These are phyloP conservation scores for Parnassius apollo DNA, from an alignment of 2,888 invertebrate species.

Conservation along the genomic window DNA sequence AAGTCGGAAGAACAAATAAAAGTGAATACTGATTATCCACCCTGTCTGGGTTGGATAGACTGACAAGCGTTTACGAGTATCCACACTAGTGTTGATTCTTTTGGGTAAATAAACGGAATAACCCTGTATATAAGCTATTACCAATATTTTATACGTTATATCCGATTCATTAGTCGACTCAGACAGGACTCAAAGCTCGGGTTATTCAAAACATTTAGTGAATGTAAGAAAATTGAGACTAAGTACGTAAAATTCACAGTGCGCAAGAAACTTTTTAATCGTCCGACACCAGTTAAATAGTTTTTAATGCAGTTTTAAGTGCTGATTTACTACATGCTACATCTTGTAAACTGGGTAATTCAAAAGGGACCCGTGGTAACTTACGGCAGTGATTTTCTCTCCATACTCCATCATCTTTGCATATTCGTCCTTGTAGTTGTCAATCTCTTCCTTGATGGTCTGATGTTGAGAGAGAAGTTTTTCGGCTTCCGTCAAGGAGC, in stretches of 20 bases:
- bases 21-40: too few species aligned
- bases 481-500: constrained; percentile 97
- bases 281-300: too few species aligned
- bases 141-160: constrained; percentile 42
- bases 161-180: constrained; percentile 41
- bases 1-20: too few species aligned
- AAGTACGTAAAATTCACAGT: too few species aligned
- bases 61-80: too few species aligned
- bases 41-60: too few species aligned
- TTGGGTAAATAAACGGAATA: too few species aligned
- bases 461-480: constrained; percentile 98
- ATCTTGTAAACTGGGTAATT: too few species aligned
- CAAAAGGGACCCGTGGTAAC: constrained; percentile 33
- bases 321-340: too few species aligned
- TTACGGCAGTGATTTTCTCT: constrained; percentile 92
- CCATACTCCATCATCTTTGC: constrained; percentile 99
- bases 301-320: too few species aligned
- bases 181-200: constrained; percentile 31
- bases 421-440: constrained; percentile 99
- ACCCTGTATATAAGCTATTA: constrained; percentile 31
- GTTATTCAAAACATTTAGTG: constrained; percentile 3
- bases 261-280: too few species aligned
- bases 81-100: too few species aligned
- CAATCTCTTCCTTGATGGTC: constrained; percentile 99
- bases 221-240: background rate